Evolutionary conservation across 1,140 invertebrate species (phyloP), one percentile per base, ranked within the genome.

Genomic region (Ceratosolen fusciceps): DNA sequence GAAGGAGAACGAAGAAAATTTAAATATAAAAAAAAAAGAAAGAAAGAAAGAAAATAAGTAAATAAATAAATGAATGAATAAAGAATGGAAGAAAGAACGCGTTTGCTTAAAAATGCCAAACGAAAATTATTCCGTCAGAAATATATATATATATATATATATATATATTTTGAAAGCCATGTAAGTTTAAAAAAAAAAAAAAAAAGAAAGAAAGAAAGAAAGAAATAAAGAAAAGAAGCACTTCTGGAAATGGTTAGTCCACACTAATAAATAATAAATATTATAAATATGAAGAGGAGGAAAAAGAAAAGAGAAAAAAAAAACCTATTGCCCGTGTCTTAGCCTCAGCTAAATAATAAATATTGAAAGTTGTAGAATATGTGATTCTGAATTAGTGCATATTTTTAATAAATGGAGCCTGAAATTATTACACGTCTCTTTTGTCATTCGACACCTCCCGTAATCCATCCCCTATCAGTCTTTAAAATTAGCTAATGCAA

Each of bases 321-420:
- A 1, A 56, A 37, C 73, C 65, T 74, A n/a, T n/a, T 60, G 62
- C 82, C 83, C 84, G 83, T 86, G 86, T 86, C 83, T 83, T 85
- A 75, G 84, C 79, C 87, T 79, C 83, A 86, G 77, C 87, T 80
- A 81, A 83, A 54, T 49, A 88, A 81, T 88, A 87, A 83, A 54
- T 49, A 88, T 81, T 88, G 88, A 89, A 90, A 90, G 87, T 89
- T 87, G 87, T 83, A 83, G 83, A 85, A 87, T 86, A 86, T 83
- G 84, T 81, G 83, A 86, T 79, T 88, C 85, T 88, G 86, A 88
- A 88, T 86, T 88, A 88, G 84, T 86, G 87, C 82, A 89, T 89
- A 90, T 90, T 90, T 90, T 89, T 89, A 90, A 89, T 90, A 89
- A 89, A 90, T 89, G 88, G 87, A 89, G 84, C 84, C 83, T 84